Percentiles rank a stretch among this genome's conserved stretches.
These are phyloP conservation scores for Leuctra nigra DNA, from an alignment of 2,888 invertebrate genomes.

Conservation along the genomic window DNA sequence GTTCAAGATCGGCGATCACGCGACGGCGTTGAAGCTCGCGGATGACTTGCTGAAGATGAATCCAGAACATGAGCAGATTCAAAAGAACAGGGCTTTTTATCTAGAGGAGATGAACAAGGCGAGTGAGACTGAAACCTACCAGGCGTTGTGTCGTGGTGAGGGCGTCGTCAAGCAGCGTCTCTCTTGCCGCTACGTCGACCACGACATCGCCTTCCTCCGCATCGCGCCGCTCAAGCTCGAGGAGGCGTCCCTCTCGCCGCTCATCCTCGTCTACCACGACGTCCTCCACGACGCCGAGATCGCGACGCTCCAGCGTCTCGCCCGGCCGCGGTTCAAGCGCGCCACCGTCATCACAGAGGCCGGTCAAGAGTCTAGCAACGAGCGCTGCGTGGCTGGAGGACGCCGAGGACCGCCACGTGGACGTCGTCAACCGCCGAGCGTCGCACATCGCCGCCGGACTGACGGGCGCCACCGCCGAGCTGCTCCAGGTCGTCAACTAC, in stretches of 20 bases:
- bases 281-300: constrained; percentile 88
- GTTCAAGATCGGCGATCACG: background rate
- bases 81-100: background rate
- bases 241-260: no score
- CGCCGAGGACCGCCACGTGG: constrained; percentile 68
- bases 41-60: background rate
- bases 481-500: no score
- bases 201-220: no score
- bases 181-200: constrained; percentile 18
- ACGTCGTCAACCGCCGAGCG: constrained; percentile 68
- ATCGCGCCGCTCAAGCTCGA: no score
- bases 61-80: background rate
- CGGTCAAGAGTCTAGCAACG: no score
- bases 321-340: constrained; percentile 69
- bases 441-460: constrained; percentile 69
- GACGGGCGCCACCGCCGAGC: constrained; percentile 83
- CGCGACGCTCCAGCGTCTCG: constrained; percentile 71
- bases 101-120: no score
- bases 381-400: constrained; percentile 87
- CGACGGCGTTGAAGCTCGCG: background rate
- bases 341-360: no score
- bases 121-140: background rate
- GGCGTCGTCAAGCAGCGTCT: background rate
- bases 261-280: constrained; percentile 79
- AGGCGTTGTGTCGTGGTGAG: constrained; percentile 10